Evolutionary conservation across 2,113 vertebrate species (phyloP).

Genomic region (Merops nubicus): DNA sequence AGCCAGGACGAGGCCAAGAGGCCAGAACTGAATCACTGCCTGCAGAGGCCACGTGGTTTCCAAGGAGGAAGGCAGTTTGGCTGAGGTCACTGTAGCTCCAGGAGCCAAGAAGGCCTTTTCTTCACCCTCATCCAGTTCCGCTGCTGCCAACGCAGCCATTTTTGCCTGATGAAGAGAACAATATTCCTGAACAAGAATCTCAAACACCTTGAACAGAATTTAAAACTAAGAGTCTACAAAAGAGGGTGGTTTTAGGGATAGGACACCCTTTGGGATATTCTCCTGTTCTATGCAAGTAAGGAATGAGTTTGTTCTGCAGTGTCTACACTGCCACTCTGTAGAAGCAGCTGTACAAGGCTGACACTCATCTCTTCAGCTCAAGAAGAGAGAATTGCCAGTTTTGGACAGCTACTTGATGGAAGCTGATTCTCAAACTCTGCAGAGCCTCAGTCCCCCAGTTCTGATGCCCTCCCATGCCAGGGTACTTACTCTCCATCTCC

Average conservation of each 20-base stretch:
- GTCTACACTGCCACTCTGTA: not conserved
- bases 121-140: slow-evolving; percentile 85
- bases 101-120: slow-evolving; percentile 3
- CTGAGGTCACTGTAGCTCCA: not conserved
- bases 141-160: slow-evolving; percentile 81
- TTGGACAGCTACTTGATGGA: not conserved
- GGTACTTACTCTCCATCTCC: slow-evolving; percentile 85
- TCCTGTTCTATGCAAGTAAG: not conserved
- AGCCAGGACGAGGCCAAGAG: slow-evolving; percentile 86
- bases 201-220: not conserved
- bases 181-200: not conserved
- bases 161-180: slow-evolving; percentile 64
- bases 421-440: not conserved
- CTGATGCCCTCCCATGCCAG: not conserved
- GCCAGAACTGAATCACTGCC: slow-evolving; percentile 80
- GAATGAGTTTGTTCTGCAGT: not conserved
- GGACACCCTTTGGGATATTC: not conserved
- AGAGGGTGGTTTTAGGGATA: not conserved
- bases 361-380: not conserved
- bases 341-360: not conserved
- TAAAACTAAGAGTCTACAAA: not conserved
- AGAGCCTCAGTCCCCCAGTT: not conserved
- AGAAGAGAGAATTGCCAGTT: not conserved
- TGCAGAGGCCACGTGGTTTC: slow-evolving; percentile 41
- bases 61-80: not conserved